Percentiles rank a stretch among this genome's conserved stretches.
These are phyloP conservation scores for Panagrolaimus sp. DNA, from an alignment of 1,140 invertebrate genomes.

Conservation along the genomic window DNA sequence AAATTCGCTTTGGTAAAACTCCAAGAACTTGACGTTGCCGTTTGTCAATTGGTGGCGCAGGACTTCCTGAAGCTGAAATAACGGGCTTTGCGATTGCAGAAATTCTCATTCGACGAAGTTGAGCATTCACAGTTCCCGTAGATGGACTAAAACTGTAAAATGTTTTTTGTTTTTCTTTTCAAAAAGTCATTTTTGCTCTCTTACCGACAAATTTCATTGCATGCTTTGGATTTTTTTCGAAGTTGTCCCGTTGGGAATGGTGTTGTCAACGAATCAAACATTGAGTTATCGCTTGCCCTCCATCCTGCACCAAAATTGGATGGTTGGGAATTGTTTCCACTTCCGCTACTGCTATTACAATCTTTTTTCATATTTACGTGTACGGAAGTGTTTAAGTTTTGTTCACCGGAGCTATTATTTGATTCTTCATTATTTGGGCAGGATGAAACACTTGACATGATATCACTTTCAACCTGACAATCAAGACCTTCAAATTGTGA, in stretches of 20 bases:
- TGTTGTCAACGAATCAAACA: conserved; percentile 40
- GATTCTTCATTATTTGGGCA: conserved; percentile 30
- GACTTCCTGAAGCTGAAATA: neutral
- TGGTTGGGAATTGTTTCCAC: conserved; percentile 30
- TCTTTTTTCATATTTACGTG: conserved; percentile 13
- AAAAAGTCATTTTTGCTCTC: neutral
- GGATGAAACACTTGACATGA: conserved; percentile 44
- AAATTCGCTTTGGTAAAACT: conserved; percentile 45
- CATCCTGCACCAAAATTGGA: conserved; percentile 41
- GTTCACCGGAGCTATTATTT: no score
- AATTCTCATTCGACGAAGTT: conserved; percentile 38
- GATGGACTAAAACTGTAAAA: conserved; percentile 38
- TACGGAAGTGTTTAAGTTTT: neutral
- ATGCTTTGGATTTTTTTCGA: conserved; percentile 32
- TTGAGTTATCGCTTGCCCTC: conserved; percentile 51
- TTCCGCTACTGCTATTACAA: conserved; percentile 17
- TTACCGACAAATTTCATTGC: conserved; percentile 40
- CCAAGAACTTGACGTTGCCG: conserved; percentile 23
- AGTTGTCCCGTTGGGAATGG: conserved; percentile 48
- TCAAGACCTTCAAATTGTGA: conserved; percentile 45
- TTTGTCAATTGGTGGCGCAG: neutral
- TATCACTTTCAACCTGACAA: conserved; percentile 38
- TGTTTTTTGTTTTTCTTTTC: neutral
- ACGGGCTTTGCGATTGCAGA: conserved; percentile 19
- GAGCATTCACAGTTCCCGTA: conserved; percentile 38